Base-by-base conservation (phyloP, 2,797 vertebrate genomes). In the Gallinago nigripennis region DNA sequence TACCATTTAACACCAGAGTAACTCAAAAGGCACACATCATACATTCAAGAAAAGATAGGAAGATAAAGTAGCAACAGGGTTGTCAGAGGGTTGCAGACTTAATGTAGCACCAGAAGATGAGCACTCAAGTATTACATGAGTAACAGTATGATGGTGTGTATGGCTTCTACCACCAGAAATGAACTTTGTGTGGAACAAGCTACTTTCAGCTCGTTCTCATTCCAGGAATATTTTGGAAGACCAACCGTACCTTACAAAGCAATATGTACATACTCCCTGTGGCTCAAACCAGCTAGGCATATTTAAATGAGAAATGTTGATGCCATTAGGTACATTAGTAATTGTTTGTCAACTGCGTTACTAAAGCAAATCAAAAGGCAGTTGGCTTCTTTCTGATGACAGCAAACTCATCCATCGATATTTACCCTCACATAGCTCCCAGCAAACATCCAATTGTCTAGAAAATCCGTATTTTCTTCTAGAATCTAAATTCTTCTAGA, bases 21-120 rank as follows among this genome's bases (percentile, higher is more conserved):
- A 98, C 98, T 98, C 97, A 96, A 98, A 99, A 98, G 98, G 98
- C 98, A 99, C 98, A 98, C 97, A 96, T 97, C 79, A 93, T 97
- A 98, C 97, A 98, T 98, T 98, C 97, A 97, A 97, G 97, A 98
- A 97, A 84, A 96, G 87, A 97, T 56, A 95, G 98, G 97, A 97
- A 95, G 57, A 94, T 97, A 92, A 93, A 96, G 94, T 86, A 94
- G 97, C 94, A 94, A 86, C 4, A 54, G 51, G 51, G 51, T 30
- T 54, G 51, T 54, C 51, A 53, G 28, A 16, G 25, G 31, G 51
- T 19, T 54, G 95, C 97, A 96, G 90, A 86, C 45, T 0, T 86
- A 84, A 46, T 37, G 82, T 93, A 98, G 97, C 98, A 98, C 97
- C 97, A 97, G 93, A 76, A 94, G 92, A 93, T 92, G 86, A 96